Percentiles rank a stretch among this genome's conserved stretches.
Conservation (phyloP, 1,140 invertebrate genomes). For the Stenopsyche tienmushanensis region DNA sequence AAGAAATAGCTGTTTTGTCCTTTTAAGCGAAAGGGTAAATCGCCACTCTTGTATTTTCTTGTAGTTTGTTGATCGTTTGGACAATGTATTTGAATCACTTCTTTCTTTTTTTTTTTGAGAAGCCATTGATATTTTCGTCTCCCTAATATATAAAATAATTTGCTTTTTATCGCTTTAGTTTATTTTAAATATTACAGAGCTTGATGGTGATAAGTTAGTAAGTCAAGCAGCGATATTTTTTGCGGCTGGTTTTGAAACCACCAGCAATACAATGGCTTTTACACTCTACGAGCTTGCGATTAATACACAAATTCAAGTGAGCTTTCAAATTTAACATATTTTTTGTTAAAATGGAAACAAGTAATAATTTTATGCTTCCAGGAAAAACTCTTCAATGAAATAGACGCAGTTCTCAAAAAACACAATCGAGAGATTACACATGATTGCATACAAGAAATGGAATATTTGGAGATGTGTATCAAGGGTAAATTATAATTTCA, state of each 20-base stretch:
- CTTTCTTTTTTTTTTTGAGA: too few relatives aligned
- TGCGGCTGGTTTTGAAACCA: slow-evolving; percentile 64
- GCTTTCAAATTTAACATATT: neutral
- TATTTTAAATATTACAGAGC: too few relatives aligned
- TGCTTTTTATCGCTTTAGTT: too few relatives aligned
- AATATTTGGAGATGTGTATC: slow-evolving; percentile 52
- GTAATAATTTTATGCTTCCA: slow-evolving; percentile 20
- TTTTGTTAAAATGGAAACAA: neutral
- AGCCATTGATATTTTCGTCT: neutral
- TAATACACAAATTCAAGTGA: slow-evolving; percentile 57
- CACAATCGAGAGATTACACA: slow-evolving; percentile 43
- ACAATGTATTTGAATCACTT: too few relatives aligned
- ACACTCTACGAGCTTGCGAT: slow-evolving; percentile 59
- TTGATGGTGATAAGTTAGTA: slow-evolving; percentile 55
- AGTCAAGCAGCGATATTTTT: slow-evolving; percentile 63
- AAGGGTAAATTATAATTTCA: slow-evolving; percentile 38
- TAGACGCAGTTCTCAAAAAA: slow-evolving; percentile 45
- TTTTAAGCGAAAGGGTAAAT: too few relatives aligned
- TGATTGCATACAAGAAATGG: slow-evolving; percentile 46
- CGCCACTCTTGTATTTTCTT: too few relatives aligned
- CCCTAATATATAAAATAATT: neutral
- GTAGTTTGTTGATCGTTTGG: too few relatives aligned
- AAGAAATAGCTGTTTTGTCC: too few relatives aligned
- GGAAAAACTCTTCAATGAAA: slow-evolving; percentile 55
- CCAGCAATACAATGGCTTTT: slow-evolving; percentile 57